A percentile compares a stretch with the other conserved stretches of the same genome.
Conservation (phyloP, 2,113 vertebrate genomes). For the Gasterosteus aculeatus region DNA sequence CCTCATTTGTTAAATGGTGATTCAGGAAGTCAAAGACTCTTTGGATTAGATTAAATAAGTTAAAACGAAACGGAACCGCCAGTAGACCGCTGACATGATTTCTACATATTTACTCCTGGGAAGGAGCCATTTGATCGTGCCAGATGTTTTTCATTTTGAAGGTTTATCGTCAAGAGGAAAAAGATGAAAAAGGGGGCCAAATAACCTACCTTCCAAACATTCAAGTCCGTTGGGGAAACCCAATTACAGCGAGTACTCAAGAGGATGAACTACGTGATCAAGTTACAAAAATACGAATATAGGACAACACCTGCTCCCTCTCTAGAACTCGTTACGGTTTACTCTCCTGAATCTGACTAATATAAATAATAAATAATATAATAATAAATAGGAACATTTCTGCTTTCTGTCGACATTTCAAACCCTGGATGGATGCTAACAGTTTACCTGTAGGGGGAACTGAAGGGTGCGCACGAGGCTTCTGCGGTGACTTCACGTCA, state of each 20-base stretch:
- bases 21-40: constrained; percentile 30
- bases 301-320: constrained; percentile 65
- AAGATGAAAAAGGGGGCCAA: constrained; percentile 74
- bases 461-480: not conserved
- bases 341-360: too few relatives aligned
- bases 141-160: constrained; percentile 80
- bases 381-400: not conserved
- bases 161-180: constrained; percentile 69
- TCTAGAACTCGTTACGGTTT: constrained; percentile 38
- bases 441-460: too few relatives aligned
- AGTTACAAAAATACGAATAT: constrained; percentile 51
- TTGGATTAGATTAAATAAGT: constrained; percentile 49
- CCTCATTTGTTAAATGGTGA: constrained; percentile 61
- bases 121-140: constrained; percentile 72
- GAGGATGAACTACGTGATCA: constrained; percentile 41
- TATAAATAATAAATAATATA: too few relatives aligned
- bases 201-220: constrained; percentile 70
- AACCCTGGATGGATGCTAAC: not conserved
- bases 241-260: constrained; percentile 58
- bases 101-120: constrained; percentile 76
- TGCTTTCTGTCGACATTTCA: not conserved
- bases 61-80: constrained; percentile 62
- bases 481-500: not conserved
- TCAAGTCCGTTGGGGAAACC: constrained; percentile 71
- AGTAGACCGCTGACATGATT: constrained; percentile 73